Percentiles rank a stretch among this genome's conserved stretches.
These are phyloP conservation scores for Papilio machaon DNA, from an alignment of 1,140 invertebrate species.

Conservation along the genomic window DNA sequence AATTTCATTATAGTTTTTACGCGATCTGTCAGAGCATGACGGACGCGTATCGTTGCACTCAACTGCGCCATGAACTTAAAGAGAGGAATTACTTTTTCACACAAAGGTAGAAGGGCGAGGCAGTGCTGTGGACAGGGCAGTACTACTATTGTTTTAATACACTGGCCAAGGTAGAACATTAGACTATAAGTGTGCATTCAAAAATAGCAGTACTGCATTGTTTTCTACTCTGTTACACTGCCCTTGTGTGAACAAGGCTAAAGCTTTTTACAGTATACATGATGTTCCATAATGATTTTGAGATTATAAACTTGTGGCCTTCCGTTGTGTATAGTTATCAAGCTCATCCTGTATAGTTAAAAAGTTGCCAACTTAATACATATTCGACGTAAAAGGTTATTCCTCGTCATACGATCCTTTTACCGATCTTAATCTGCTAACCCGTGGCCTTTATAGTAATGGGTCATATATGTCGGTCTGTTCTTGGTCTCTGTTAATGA, in stretches of 20 bases:
- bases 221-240: background rate
- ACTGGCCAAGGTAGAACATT: background rate
- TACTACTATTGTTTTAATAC: background rate
- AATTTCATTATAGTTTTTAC: constrained; percentile 36
- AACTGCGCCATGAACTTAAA: constrained; percentile 38
- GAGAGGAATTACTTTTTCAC: background rate
- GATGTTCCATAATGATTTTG: background rate
- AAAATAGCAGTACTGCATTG: background rate
- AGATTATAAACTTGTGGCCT: background rate
- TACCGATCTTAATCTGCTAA: constrained; percentile 3
- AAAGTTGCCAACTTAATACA: constrained; percentile 7
- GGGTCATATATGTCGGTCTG: background rate
- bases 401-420: background rate
- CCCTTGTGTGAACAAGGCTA: background rate
- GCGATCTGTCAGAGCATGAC: constrained; percentile 33
- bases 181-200: background rate
- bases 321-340: no score
- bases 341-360: background rate
- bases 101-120: background rate
- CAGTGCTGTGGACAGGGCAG: background rate
- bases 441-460: constrained; percentile 9
- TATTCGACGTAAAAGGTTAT: constrained; percentile 7
- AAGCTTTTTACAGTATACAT: background rate
- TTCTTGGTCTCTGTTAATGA: background rate
- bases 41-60: constrained; percentile 43